phyloP scores from a whole-genome alignment of 2,888 invertebrate species.

The Oscheius sp. region DNA sequence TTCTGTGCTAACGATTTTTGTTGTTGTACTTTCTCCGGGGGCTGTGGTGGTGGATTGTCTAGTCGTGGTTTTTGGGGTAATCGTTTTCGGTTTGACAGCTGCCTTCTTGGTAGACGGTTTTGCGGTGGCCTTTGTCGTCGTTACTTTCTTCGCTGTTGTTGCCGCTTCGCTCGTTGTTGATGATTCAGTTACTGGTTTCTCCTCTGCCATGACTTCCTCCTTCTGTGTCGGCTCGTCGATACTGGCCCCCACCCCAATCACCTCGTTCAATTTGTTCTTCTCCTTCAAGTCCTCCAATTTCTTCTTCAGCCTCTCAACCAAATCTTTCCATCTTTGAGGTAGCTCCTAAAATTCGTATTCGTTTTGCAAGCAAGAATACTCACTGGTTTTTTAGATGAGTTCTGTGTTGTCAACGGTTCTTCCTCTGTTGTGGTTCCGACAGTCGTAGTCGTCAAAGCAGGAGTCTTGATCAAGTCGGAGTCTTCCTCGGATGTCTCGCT shows the following conservation, averaged over 20 bases:
- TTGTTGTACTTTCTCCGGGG: neutral
- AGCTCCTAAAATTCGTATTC: slow-evolving; percentile 30
- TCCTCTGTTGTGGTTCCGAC: slow-evolving; percentile 13
- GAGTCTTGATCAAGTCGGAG: slow-evolving; percentile 3
- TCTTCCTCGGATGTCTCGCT: neutral
- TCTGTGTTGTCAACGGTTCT: neutral
- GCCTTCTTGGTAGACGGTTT: neutral
- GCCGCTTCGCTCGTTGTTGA: neutral
- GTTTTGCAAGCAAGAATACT: too few species aligned
- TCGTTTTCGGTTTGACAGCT: neutral
- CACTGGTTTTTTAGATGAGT: slow-evolving; percentile 3
- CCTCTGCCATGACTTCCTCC: neutral
- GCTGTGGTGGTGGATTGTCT: neutral
- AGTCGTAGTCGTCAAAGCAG: neutral
- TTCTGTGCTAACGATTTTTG: neutral
- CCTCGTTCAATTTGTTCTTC: slow-evolving; percentile 45
- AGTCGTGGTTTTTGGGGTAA: neutral
- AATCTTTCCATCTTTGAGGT: slow-evolving; percentile 43
- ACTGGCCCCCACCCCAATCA: slow-evolving; percentile 1
- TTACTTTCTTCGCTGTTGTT: neutral
- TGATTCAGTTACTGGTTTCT: neutral
- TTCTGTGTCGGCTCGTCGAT: neutral
- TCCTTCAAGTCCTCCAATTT: slow-evolving; percentile 52
- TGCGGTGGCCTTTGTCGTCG: neutral
- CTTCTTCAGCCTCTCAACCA: slow-evolving; percentile 48